Conservation (phyloP, 2,888 invertebrate species). For the Nephrocerus scutellatus region DNA sequence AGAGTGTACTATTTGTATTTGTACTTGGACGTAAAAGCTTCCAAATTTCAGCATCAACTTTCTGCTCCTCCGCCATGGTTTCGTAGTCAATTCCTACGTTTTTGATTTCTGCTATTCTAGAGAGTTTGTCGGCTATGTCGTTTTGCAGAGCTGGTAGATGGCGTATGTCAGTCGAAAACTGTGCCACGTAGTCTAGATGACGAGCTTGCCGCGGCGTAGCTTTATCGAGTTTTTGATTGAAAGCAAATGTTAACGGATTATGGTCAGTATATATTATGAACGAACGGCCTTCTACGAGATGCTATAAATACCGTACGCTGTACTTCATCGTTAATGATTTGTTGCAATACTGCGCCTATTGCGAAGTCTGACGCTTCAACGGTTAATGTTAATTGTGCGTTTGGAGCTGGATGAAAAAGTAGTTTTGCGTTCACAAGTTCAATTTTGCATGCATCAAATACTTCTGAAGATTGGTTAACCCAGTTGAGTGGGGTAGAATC, state of each 20-base stretch:
- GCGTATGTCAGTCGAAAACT: conserved; percentile 14
- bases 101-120: conserved; percentile 10
- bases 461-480: conserved; percentile 3
- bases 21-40: too few relatives aligned
- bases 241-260: conserved; percentile 4
- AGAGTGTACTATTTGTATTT: too few relatives aligned
- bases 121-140: conserved; percentile 9
- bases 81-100: conserved; percentile 3
- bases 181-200: conserved; percentile 11
- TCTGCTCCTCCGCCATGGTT: conserved; percentile 7
- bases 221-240: conserved; percentile 3
- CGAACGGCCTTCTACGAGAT: background rate
- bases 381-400: too few relatives aligned
- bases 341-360: conserved; percentile 6
- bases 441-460: conserved; percentile 5
- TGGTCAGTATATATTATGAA: conserved; percentile 5
- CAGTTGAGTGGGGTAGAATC: conserved; percentile 8
- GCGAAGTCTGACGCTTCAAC: conserved; percentile 8
- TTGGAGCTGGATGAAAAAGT: conserved; percentile 3
- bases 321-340: background rate
- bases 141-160: conserved; percentile 12
- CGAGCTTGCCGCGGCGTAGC: conserved; percentile 7
- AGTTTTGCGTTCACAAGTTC: conserved; percentile 10
- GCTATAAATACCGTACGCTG: conserved; percentile 5
- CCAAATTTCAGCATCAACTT: background rate